These are phyloP conservation scores for Vidua macroura DNA, from an alignment of 2,113 vertebrate species.

Conservation along the genomic window DNA sequence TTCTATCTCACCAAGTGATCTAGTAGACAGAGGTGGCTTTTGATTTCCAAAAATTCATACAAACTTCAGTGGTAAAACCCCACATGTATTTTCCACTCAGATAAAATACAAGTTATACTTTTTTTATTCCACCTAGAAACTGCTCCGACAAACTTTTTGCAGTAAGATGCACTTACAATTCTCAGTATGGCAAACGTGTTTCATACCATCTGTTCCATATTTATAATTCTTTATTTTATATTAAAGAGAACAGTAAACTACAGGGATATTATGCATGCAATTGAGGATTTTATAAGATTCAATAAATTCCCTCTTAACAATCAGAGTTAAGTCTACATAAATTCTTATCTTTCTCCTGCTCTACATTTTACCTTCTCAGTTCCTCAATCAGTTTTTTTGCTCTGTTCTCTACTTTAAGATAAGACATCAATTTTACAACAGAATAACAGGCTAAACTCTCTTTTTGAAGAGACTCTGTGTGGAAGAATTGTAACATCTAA, in stretches of 20 bases:
- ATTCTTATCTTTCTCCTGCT: constrained; percentile 34
- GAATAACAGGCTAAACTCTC: not conserved
- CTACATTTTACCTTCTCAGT: constrained; percentile 16
- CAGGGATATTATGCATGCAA: constrained; percentile 53
- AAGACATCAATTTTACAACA: constrained; percentile 21
- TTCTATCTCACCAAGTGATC: not conserved
- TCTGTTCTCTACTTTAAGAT: constrained; percentile 3
- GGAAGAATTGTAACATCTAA: not conserved
- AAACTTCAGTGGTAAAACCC: not conserved
- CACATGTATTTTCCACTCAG: not conserved
- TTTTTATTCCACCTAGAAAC: not conserved
- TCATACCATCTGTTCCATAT: constrained; percentile 69
- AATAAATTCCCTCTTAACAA: constrained; percentile 63
- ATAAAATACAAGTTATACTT: not conserved
- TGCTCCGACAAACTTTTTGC: not conserved
- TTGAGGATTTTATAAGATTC: constrained; percentile 60
- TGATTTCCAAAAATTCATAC: not conserved
- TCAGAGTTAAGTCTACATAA: constrained; percentile 16
- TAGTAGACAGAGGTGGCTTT: not conserved
- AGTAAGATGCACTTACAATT: constrained; percentile 6
- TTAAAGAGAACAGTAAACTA: constrained; percentile 63
- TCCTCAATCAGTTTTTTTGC: constrained; percentile 2
- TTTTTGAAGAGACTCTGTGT: not conserved
- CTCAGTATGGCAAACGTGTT: constrained; percentile 37
- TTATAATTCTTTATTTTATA: constrained; percentile 59